Conservation (phyloP, 1,140 invertebrate genomes). For the Drosophila nasuta region DNA sequence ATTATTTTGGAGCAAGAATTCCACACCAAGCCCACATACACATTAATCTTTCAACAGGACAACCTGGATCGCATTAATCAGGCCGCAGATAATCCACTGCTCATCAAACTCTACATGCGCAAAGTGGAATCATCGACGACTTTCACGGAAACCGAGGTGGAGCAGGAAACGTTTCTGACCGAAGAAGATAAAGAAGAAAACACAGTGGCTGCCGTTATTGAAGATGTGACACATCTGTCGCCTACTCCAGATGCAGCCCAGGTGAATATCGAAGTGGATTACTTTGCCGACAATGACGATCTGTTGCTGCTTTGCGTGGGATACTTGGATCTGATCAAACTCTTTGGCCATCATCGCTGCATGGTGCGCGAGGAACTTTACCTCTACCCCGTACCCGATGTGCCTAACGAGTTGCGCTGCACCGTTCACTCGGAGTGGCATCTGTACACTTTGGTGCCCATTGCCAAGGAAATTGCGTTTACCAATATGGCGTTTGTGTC, state of each 20-base stretch:
- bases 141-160: neutral
- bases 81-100: conserved; percentile 66
- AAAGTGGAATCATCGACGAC: neutral
- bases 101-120: conserved; percentile 59
- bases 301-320: conserved; percentile 52
- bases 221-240: too few relatives aligned
- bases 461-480: conserved; percentile 63
- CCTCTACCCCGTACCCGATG: conserved; percentile 60
- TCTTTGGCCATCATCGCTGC: conserved; percentile 61
- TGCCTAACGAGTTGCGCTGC: conserved; percentile 39
- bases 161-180: neutral
- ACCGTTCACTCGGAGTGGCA: conserved; percentile 66
- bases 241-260: too few relatives aligned
- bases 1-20: conserved; percentile 54
- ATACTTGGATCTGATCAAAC: conserved; percentile 70
- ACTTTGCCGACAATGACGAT: neutral
- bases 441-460: conserved; percentile 71
- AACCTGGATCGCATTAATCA: conserved; percentile 69
- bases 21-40: conserved; percentile 53
- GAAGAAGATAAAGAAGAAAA: conserved; percentile 5
- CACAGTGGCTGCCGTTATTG: neutral
- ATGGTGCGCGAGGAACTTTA: conserved; percentile 47
- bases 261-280: neutral
- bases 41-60: conserved; percentile 69
- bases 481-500: conserved; percentile 66